A percentile compares a stretch with the other conserved stretches of the same genome.
phyloP scores from a whole-genome alignment of 2,113 vertebrate species.

The Solenodon paradoxus region DNA sequence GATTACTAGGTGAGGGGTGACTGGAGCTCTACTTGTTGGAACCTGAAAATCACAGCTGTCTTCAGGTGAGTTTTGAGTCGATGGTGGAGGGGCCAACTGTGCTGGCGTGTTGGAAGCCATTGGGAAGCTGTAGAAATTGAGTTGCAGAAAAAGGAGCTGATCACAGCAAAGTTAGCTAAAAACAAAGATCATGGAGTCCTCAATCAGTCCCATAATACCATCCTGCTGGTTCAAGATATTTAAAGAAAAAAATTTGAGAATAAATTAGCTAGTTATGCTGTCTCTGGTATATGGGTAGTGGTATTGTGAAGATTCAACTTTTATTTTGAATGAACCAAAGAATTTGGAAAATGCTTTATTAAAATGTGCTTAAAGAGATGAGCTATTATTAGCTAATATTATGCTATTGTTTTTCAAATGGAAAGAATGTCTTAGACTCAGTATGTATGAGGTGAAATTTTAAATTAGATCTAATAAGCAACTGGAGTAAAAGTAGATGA shows the following conservation, averaged over 20 bases:
- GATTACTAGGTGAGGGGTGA: not conserved
- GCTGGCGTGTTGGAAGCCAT: not conserved
- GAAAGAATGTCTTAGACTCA: not conserved
- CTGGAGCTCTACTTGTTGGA: not conserved
- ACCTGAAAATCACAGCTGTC: no score
- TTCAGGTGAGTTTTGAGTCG: not conserved
- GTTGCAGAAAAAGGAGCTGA: not conserved
- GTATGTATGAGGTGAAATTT: not conserved
- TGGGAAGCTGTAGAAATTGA: not conserved
- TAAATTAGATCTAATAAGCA: not conserved
- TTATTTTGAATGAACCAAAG: not conserved
- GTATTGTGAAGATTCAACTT: not conserved
- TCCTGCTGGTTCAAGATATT: not conserved
- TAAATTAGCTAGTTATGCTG: not conserved
- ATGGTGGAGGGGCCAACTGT: not conserved
- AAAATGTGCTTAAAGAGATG: not conserved
- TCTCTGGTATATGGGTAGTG: not conserved
- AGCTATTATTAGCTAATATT: not conserved
- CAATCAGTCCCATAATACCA: fast-evolving
- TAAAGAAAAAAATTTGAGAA: not conserved
- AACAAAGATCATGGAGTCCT: not conserved
- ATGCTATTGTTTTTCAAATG: not conserved
- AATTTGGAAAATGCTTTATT: not conserved
- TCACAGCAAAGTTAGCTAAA: not conserved
- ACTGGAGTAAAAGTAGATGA: not conserved